Evolutionary conservation across 2,888 invertebrate genomes (phyloP).

Genomic region (Caenorhabditis afra): DNA sequence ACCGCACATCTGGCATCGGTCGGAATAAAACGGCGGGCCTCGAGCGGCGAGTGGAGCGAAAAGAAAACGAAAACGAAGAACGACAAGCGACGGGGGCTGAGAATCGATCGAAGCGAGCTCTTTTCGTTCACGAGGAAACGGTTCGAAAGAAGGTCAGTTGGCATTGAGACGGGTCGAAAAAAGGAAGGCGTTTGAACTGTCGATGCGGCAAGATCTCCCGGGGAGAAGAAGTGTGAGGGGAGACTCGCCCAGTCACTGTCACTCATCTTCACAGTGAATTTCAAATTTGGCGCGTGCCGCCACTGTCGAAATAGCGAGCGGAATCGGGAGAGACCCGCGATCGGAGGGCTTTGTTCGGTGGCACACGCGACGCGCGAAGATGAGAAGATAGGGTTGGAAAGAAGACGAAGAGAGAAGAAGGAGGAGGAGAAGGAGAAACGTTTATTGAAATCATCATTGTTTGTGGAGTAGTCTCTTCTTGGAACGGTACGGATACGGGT

Average conservation of each 20-base stretch:
- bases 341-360: constrained; percentile 47
- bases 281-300: constrained; percentile 59
- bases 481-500: constrained; percentile 42
- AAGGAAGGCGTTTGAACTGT: constrained; percentile 22
- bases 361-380: constrained; percentile 31
- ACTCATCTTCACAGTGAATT: constrained; percentile 46
- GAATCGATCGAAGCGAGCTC: too few species aligned
- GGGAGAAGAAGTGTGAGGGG: constrained; percentile 10
- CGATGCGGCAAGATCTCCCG: constrained; percentile 32
- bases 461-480: constrained; percentile 20
- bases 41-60: neutral
- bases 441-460: constrained; percentile 33
- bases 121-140: neutral
- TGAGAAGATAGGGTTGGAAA: constrained; percentile 10
- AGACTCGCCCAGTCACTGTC: constrained; percentile 33
- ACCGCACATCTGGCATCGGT: constrained; percentile 55
- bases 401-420: neutral
- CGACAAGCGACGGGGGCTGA: neutral
- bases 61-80: neutral
- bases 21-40: constrained; percentile 41
- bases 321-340: constrained; percentile 17
- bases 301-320: constrained; percentile 6
- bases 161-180: constrained; percentile 4
- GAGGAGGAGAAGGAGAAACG: neutral
- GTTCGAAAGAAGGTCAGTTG: constrained; percentile 12